Evolutionary conservation across 2,113 vertebrate genomes (phyloP).

Genomic region (Raja brachyura): DNA sequence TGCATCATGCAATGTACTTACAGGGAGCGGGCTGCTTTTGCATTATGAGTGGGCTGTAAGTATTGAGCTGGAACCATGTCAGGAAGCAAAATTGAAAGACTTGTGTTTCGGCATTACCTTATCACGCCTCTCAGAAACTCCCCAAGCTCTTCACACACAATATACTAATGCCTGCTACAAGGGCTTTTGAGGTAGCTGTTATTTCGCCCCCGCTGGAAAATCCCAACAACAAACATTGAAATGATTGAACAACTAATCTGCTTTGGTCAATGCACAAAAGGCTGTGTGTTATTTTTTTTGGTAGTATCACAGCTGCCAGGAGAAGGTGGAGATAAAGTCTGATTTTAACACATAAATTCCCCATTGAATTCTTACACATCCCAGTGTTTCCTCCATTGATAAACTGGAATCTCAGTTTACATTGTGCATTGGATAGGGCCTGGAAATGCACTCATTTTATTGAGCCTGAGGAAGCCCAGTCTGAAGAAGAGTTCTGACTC

Average conservation of each 20-base stretch:
- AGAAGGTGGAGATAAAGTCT: neutral
- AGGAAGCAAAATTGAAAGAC: conserved; percentile 2
- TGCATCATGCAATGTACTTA: neutral
- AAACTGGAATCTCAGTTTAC: neutral
- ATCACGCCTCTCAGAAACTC: conserved; percentile 16
- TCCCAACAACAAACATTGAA: neutral
- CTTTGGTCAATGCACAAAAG: neutral
- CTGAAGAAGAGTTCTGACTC: too few species aligned
- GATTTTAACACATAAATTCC: neutral
- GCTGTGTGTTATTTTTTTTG: neutral
- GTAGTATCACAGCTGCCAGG: neutral
- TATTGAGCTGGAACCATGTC: neutral
- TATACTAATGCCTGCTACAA: neutral
- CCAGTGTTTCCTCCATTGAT: too few species aligned
- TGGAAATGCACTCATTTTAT: neutral
- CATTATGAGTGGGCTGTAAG: conserved; percentile 10
- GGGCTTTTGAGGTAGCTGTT: neutral
- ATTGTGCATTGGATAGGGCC: neutral
- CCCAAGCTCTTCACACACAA: conserved; percentile 6
- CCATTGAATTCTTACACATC: neutral
- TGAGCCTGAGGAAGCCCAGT: too few species aligned
- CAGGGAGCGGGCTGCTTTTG: neutral
- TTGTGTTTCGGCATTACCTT: neutral
- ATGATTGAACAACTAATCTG: neutral
- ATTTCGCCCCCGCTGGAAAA: neutral